Evolutionary conservation across 2,113 vertebrate genomes (phyloP).

Genomic region (Sprattus sprattus): DNA sequence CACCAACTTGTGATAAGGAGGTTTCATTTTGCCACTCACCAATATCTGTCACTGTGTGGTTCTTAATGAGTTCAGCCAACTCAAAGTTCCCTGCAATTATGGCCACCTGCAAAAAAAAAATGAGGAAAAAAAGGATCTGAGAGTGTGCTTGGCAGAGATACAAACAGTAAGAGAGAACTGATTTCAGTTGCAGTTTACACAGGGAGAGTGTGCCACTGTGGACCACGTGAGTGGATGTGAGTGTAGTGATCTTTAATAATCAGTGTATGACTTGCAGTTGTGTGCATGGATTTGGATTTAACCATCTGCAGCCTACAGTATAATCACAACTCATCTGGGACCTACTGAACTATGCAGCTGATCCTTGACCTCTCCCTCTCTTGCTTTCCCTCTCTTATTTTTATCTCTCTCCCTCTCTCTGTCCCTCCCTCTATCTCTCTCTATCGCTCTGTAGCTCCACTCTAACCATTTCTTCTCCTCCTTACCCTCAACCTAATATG

Average conservation of each 20-base stretch:
- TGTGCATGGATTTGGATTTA: conserved; percentile 36
- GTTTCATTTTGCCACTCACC: conserved; percentile 73
- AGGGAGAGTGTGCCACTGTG: not conserved
- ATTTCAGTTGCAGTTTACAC: not conserved
- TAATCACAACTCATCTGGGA: conserved; percentile 40
- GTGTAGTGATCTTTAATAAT: too few relatives aligned
- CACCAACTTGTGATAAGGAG: not conserved
- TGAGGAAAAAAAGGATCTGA: not conserved
- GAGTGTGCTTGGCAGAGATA: not conserved
- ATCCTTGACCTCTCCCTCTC: not conserved
- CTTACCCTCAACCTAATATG: not conserved
- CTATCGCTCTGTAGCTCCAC: not conserved
- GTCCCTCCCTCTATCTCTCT: not conserved
- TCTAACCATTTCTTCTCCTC: not conserved
- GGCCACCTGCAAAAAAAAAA: conserved; percentile 78
- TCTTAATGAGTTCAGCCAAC: conserved; percentile 93
- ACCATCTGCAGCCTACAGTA: conserved; percentile 44
- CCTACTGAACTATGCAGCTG: conserved; percentile 26
- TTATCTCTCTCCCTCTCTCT: not conserved
- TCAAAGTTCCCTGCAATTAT: conserved; percentile 97
- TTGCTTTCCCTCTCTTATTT: not conserved
- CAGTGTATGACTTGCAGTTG: too few relatives aligned
- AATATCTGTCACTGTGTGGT: conserved; percentile 87
- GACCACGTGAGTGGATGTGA: not conserved
- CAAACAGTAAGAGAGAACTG: not conserved